Percentiles rank a stretch among this genome's conserved stretches.
These are phyloP conservation scores for Raphicerus campestris DNA, from an alignment of 2,113 vertebrate genomes.

Conservation along the genomic window DNA sequence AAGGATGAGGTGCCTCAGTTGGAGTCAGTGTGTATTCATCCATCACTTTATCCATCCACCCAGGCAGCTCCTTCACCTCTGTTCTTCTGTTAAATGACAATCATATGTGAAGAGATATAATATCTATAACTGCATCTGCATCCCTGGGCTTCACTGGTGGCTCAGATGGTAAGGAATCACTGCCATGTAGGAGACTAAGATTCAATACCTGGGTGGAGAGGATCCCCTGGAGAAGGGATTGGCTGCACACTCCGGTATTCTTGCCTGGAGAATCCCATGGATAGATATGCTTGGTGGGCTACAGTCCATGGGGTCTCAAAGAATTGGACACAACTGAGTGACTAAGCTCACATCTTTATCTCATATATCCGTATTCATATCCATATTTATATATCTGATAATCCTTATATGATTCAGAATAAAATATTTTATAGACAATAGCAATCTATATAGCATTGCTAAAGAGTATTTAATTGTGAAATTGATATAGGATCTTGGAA, in stretches of 20 bases:
- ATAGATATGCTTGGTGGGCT: background rate
- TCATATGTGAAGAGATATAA: background rate
- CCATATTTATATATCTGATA: background rate
- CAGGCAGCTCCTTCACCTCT: background rate
- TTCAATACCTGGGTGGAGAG: background rate
- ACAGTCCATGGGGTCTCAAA: background rate
- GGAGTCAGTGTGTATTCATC: background rate
- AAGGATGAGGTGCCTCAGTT: background rate
- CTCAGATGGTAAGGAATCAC: background rate
- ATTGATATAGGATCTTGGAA: conserved; percentile 6
- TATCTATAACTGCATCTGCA: background rate
- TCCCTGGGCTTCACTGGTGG: background rate
- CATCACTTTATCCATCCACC: background rate
- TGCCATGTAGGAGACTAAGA: background rate
- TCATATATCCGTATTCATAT: background rate
- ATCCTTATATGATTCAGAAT: background rate
- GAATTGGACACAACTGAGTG: background rate
- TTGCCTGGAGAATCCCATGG: background rate
- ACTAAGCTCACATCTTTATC: background rate
- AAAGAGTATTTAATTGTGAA: background rate
- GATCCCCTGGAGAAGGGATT: background rate
- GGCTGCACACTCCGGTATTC: background rate
- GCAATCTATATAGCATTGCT: background rate
- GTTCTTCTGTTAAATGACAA: background rate
- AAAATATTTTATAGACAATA: background rate